These are phyloP conservation scores for Leptobrachium ailaonicum DNA, from an alignment of 2,113 vertebrate species.

Conservation along the genomic window DNA sequence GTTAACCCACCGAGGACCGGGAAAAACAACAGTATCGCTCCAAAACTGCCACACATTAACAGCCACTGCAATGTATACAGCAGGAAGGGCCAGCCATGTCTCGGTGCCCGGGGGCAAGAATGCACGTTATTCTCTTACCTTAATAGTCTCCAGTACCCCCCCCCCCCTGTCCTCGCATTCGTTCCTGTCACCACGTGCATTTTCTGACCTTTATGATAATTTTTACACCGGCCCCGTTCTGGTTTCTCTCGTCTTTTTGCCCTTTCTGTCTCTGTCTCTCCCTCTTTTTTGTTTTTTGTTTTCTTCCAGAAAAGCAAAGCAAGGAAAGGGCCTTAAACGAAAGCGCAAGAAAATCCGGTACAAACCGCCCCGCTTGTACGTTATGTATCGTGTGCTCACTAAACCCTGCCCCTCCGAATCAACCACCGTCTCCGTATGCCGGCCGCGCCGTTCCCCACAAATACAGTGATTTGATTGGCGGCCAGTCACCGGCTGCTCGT, in stretches of 20 bases:
- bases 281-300: slow-evolving; percentile 60
- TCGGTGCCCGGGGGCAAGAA: too few species aligned
- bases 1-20: too few species aligned
- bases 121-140: too few species aligned
- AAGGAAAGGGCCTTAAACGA: slow-evolving; percentile 94
- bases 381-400: slow-evolving; percentile 77
- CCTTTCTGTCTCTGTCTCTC: slow-evolving; percentile 57
- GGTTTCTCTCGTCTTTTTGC: slow-evolving; percentile 35
- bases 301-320: slow-evolving; percentile 93
- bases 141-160: neutral
- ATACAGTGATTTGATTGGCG: slow-evolving; percentile 12
- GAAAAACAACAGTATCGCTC: too few species aligned
- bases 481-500: neutral
- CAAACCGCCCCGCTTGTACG: slow-evolving; percentile 90
- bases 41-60: too few species aligned
- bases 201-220: slow-evolving; percentile 45
- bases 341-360: slow-evolving; percentile 97
- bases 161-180: slow-evolving; percentile 46
- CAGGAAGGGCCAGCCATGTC: too few species aligned
- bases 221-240: slow-evolving; percentile 49
- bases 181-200: slow-evolving; percentile 33
- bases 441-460: slow-evolving; percentile 17
- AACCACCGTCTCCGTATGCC: neutral
- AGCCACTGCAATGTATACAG: too few species aligned
- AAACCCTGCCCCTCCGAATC: neutral